phyloP scores from a whole-genome alignment of 2,888 invertebrate species.

The Nephrotoma guestfalica region DNA sequence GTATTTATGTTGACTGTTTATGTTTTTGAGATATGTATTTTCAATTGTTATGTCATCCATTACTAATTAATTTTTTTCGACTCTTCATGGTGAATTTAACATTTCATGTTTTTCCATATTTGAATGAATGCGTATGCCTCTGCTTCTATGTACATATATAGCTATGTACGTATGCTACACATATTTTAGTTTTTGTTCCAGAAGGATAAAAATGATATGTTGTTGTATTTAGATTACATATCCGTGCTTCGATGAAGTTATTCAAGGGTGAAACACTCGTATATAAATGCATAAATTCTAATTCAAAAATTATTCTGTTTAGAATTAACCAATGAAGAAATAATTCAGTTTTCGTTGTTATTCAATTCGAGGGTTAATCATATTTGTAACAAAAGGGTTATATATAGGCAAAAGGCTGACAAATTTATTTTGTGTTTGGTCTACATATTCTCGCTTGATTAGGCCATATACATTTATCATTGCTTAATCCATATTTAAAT shows the following conservation, averaged over 20 bases:
- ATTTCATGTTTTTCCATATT: background rate
- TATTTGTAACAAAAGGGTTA: background rate
- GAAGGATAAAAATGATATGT: background rate
- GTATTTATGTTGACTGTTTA: background rate
- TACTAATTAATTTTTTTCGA: background rate
- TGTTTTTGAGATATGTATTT: constrained; percentile 3
- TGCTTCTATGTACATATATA: background rate
- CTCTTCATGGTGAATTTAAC: background rate
- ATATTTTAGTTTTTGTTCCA: background rate
- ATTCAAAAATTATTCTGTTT: background rate
- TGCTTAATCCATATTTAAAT: background rate
- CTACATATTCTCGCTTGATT: background rate
- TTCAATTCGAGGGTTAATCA: background rate
- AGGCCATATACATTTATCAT: background rate
- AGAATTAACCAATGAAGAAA: background rate
- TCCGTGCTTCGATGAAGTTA: background rate
- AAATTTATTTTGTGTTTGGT: background rate
- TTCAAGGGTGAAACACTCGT: background rate
- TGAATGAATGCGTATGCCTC: background rate
- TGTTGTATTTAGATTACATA: background rate
- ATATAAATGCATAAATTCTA: background rate
- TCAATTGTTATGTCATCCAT: constrained; percentile 2
- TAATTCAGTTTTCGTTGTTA: background rate
- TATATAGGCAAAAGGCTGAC: background rate
- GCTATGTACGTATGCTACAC: background rate